Evolutionary conservation across 2,888 invertebrate species (phyloP), one percentile per base, ranked within the genome.

Genomic region (Andricus quercusramuli): DNA sequence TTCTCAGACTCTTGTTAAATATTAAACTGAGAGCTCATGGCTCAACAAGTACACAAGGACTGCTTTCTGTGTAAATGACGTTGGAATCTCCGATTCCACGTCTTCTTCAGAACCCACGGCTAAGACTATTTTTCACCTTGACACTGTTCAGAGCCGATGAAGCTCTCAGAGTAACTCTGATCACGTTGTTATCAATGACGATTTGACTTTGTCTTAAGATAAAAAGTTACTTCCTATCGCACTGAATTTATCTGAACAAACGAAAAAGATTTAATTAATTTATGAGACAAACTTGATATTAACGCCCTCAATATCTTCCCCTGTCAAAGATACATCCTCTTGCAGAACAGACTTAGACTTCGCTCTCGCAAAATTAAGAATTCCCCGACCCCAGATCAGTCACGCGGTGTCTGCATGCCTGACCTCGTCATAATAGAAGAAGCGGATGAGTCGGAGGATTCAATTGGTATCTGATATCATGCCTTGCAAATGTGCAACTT

Each of bases 31-130:
- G 74, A 74, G 32, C 74, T 74, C 37, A 77, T 80, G 84, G 88
- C 86, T 90, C 89, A 90, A 90, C 89, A 89, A 90, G 89, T 90
- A 89, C 85, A 88, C 86, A 88, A 86, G 85, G 22, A 74, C 51
- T 74, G n/a, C 56, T 59, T 74, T 56, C 32, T 59, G 32, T 56
- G 56, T 74, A 56, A 56, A 74, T 37, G 37, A 37, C 56, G 29
- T 32, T 56, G 5, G 22, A 37, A n/a, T 56, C 56, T 56, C 37
- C 56, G n/a, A 74, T 51, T 17, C 20, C 70, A 51, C 51, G 47
- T 70, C 70, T 70, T 70, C 70, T 70, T 70, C 17, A 29, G 51
- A 70, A 74, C 20, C 22, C 25, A 0, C 20, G 4, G 51, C 11
- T 9, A 13, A 74, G n/a, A n/a, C 11, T 29, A 20, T 70, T 51